phyloP scores from a whole-genome alignment of 2,888 invertebrate species.

The Caenorhabditis imperialis region DNA sequence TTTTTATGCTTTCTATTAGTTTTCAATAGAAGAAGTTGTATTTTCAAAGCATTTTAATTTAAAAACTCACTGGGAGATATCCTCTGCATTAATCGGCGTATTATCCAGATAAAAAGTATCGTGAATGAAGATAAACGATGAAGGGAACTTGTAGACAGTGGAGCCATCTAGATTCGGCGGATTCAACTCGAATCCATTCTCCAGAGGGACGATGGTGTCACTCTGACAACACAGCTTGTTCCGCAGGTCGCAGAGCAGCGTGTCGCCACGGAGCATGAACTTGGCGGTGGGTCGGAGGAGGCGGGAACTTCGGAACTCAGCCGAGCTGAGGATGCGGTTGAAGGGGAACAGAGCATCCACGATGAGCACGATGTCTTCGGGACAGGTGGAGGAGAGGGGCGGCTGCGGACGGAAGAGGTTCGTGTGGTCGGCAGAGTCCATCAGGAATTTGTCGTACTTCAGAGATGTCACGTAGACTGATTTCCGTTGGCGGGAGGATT shows the following conservation, averaged over 20 bases:
- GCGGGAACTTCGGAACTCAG: slow-evolving; percentile 31
- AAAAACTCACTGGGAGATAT: slow-evolving; percentile 23
- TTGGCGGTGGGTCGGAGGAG: slow-evolving; percentile 35
- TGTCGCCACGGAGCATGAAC: slow-evolving; percentile 60
- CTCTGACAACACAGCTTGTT: slow-evolving; percentile 56
- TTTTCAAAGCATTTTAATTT: slow-evolving; percentile 1
- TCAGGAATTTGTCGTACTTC: slow-evolving; percentile 39
- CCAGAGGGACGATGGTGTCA: slow-evolving; percentile 58
- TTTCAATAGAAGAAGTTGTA: slow-evolving; percentile 12
- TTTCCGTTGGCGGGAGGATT: slow-evolving; percentile 33
- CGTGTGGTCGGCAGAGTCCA: background rate
- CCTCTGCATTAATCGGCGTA: slow-evolving; percentile 6
- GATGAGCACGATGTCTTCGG: slow-evolving; percentile 36
- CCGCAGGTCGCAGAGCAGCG: slow-evolving; percentile 47
- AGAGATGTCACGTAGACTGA: slow-evolving; percentile 34
- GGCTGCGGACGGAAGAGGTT: slow-evolving; percentile 24
- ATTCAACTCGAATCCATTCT: slow-evolving; percentile 57
- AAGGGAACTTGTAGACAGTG: slow-evolving; percentile 51
- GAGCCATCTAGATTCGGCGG: slow-evolving; percentile 28
- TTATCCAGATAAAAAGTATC: slow-evolving; percentile 65
- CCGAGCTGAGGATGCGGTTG: slow-evolving; percentile 26
- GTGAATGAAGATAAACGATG: slow-evolving; percentile 65
- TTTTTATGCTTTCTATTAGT: too few relatives aligned
- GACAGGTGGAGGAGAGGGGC: background rate
- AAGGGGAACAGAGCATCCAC: slow-evolving; percentile 26